Percentiles rank a stretch among this genome's conserved stretches.
Evolutionary conservation across 2,797 vertebrate genomes (phyloP).

Genomic region (Cyclopterus lumpus): DNA sequence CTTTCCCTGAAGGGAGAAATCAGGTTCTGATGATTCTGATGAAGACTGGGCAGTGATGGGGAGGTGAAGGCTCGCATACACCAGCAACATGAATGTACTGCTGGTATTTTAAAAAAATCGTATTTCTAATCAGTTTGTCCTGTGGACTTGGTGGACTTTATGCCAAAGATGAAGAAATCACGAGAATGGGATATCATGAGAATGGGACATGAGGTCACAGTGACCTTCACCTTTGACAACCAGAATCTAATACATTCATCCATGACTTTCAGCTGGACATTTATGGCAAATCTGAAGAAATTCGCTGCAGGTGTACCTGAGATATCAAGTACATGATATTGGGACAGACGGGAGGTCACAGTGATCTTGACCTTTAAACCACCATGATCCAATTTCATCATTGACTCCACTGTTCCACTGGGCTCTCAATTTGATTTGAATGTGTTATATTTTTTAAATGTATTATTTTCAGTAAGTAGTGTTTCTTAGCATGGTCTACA

Average conservation of each 20-base stretch:
- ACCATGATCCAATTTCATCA: background rate
- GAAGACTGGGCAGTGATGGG: no score
- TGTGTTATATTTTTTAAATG: background rate
- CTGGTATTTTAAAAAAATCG: background rate
- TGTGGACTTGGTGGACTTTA: background rate
- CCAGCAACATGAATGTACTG: background rate
- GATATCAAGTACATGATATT: no score
- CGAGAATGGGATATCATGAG: background rate
- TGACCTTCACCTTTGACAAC: background rate
- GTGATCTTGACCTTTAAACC: background rate
- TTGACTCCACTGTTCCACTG: background rate
- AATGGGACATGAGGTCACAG: background rate
- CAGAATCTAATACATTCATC: background rate
- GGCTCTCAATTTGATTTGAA: background rate
- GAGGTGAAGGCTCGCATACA: no score
- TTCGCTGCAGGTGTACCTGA: background rate
- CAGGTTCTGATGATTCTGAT: no score
- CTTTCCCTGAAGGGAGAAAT: background rate
- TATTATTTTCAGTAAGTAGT: background rate
- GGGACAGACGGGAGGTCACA: background rate
- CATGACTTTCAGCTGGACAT: no score
- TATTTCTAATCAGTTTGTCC: background rate
- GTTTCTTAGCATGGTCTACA: slow-evolving; percentile 1
- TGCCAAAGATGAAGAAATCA: background rate
- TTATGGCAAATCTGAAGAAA: background rate